Conservation (phyloP, 2,888 invertebrate species). For the Archips crataeganus region DNA sequence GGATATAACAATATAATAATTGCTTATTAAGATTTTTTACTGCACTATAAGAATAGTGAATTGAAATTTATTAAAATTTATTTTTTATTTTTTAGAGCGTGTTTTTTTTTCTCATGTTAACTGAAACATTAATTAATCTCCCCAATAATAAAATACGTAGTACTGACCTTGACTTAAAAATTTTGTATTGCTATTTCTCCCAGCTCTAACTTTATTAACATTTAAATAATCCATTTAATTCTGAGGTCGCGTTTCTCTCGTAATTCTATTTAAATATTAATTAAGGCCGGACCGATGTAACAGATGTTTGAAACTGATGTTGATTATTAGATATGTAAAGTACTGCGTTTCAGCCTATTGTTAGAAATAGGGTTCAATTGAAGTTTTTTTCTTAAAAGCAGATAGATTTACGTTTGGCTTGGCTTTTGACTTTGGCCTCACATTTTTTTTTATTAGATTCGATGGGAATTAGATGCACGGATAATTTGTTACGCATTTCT, state of each 20-base stretch:
- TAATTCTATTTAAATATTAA: constrained; percentile 76
- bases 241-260: constrained; percentile 66
- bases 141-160: neutral
- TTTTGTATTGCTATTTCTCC: constrained; percentile 26
- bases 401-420: no score
- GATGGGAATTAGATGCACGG: no score
- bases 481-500: no score
- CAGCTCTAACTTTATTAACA: constrained; percentile 42
- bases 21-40: no score
- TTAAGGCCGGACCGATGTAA: constrained; percentile 55
- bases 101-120: neutral
- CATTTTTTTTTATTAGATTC: no score
- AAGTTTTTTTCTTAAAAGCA: neutral
- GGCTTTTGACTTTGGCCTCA: no score
- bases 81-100: no score
- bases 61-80: no score
- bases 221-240: constrained; percentile 62
- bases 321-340: constrained; percentile 32
- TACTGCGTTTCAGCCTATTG: constrained; percentile 13
- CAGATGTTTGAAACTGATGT: constrained; percentile 37
- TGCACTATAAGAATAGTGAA: no score
- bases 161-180: constrained; percentile 7
- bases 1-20: no score
- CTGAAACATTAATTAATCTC: neutral
- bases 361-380: constrained; percentile 5